Evolutionary conservation across 1,140 invertebrate species (phyloP).

Genomic region (Pseudomyrmex concolor): DNA sequence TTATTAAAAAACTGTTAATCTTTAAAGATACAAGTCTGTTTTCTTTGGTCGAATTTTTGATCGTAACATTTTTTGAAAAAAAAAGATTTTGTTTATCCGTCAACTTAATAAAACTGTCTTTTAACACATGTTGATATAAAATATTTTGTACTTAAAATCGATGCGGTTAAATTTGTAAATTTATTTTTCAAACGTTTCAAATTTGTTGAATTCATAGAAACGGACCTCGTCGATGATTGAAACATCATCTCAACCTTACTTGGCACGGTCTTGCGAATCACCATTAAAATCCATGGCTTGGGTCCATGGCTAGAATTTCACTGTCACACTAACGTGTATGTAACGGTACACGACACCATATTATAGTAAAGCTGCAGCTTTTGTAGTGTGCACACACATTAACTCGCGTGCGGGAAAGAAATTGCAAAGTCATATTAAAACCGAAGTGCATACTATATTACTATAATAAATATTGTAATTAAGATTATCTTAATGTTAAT

Average conservation of each 20-base stretch:
- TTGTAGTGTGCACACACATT: constrained; percentile 80
- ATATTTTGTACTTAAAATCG: not conserved
- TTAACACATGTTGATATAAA: not conserved
- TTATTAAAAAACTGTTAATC: no score
- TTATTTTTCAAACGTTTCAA: not conserved
- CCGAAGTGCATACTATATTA: constrained; percentile 23
- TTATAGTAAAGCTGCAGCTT: constrained; percentile 76
- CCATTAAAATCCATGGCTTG: constrained; percentile 83
- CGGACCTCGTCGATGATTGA: constrained; percentile 72
- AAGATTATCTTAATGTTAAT: constrained; percentile 21
- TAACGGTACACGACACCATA: constrained; percentile 67
- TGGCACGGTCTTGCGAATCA: constrained; percentile 77
- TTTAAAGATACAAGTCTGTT: not conserved
- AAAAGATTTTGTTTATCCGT: not conserved
- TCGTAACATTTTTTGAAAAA: no score
- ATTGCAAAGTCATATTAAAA: constrained; percentile 51
- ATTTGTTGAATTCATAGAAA: constrained; percentile 27
- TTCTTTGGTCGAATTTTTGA: not conserved
- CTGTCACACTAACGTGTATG: constrained; percentile 69
- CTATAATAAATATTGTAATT: constrained; percentile 41
- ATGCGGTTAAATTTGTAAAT: not conserved
- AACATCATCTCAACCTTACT: constrained; percentile 69
- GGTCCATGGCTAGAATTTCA: constrained; percentile 81
- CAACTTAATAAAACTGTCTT: not conserved
- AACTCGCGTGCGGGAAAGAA: constrained; percentile 35